These are phyloP conservation scores for Spilosoma lubricipeda DNA, from an alignment of 2,888 invertebrate species.

Conservation along the genomic window DNA sequence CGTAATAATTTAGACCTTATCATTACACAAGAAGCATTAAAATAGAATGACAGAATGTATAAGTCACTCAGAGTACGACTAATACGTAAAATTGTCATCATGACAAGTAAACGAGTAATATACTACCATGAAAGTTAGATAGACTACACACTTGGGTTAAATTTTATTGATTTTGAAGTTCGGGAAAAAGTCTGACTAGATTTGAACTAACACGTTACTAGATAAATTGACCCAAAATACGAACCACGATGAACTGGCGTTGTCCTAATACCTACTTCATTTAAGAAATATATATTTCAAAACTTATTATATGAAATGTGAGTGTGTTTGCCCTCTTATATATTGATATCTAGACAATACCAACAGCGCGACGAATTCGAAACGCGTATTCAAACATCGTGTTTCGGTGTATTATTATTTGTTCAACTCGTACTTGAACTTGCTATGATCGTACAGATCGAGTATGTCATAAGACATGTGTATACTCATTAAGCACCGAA, in stretches of 20 bases:
- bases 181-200: neutral
- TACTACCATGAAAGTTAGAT: constrained; percentile 4
- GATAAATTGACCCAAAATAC: too few relatives aligned
- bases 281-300: neutral
- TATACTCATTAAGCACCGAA: neutral
- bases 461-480: neutral
- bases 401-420: constrained; percentile 8
- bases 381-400: constrained; percentile 30
- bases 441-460: neutral
- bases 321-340: neutral
- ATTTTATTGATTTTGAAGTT: neutral
- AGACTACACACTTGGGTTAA: neutral
- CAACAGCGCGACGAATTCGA: constrained; percentile 25
- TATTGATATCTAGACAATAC: neutral
- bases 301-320: neutral
- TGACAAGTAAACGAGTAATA: constrained; percentile 19
- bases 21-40: neutral
- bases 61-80: neutral
- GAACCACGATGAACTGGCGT: neutral
- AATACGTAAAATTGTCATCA: constrained; percentile 16
- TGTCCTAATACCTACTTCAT: too few relatives aligned
- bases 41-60: neutral
- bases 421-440: neutral
- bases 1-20: constrained; percentile 3
- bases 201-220: neutral